These are phyloP conservation scores for Cariama cristata DNA, from an alignment of 2,113 vertebrate genomes.

Conservation along the genomic window DNA sequence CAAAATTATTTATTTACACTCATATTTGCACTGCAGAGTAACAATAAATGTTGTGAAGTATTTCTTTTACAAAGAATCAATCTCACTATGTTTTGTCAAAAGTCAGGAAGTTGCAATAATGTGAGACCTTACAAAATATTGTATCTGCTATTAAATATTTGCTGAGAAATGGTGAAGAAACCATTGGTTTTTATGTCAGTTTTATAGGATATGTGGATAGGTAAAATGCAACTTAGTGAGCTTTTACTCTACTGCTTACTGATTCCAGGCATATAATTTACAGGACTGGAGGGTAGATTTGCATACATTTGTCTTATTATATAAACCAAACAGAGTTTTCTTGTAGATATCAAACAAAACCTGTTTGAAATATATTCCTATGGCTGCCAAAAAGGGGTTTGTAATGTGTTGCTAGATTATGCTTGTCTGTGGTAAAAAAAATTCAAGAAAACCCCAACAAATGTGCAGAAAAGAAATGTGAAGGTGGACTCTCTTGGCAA, in stretches of 20 bases:
- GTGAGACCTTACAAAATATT: background rate
- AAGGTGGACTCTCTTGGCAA: background rate
- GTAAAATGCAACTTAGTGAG: conserved; percentile 35
- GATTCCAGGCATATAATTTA: conserved; percentile 35
- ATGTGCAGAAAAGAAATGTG: background rate
- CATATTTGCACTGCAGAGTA: conserved; percentile 25
- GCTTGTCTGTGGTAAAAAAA: conserved; percentile 9
- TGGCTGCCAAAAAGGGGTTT: background rate
- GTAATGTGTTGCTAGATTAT: background rate
- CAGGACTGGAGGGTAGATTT: conserved; percentile 19
- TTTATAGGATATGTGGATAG: conserved; percentile 21
- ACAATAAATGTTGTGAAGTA: background rate
- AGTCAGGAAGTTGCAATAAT: conserved; percentile 24
- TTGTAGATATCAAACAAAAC: conserved; percentile 60
- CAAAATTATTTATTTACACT: conserved; percentile 54
- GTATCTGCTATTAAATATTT: conserved; percentile 26
- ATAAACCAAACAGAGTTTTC: conserved; percentile 48
- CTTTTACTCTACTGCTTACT: conserved; percentile 35
- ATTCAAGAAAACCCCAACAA: background rate
- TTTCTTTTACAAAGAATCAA: conserved; percentile 6
- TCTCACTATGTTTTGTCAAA: conserved; percentile 16
- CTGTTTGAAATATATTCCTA: background rate
- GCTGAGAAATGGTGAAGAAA: background rate
- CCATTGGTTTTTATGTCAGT: conserved; percentile 34
- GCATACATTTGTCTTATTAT: conserved; percentile 54